A percentile compares a stretch with the other conserved stretches of the same genome.
Evolutionary conservation across 2,797 vertebrate genomes (phyloP).

Genomic region (Sebastes wilsoni): DNA sequence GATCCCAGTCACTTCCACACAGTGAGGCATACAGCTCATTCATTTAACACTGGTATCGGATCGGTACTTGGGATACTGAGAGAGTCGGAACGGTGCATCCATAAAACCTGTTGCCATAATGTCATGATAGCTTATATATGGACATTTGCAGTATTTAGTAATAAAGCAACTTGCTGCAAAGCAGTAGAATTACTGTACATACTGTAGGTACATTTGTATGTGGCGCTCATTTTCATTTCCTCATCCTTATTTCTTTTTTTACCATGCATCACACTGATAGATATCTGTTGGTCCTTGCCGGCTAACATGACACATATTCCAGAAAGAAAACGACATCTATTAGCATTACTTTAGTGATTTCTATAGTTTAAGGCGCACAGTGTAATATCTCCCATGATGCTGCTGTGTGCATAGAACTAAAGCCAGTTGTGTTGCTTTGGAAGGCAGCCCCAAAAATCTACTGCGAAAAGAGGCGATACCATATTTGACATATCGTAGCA

Average conservation of each 20-base stretch:
- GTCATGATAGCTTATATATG: not conserved
- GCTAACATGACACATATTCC: not conserved
- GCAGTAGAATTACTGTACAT: not conserved
- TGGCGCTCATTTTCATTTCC: not conserved
- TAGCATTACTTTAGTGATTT: not conserved
- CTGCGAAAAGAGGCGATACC: not conserved
- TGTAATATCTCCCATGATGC: not conserved
- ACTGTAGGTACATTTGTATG: not conserved
- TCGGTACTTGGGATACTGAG: too few relatives aligned
- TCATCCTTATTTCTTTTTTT: not conserved
- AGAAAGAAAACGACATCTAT: not conserved
- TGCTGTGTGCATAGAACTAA: not conserved
- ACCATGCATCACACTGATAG: not conserved
- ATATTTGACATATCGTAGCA: constrained; percentile 5
- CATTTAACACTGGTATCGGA: too few relatives aligned
- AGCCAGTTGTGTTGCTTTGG: not conserved
- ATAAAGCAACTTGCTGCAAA: not conserved
- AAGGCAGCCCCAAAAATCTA: not conserved
- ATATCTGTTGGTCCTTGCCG: not conserved
- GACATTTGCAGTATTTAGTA: not conserved
- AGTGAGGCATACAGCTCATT: too few relatives aligned
- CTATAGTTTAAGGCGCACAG: not conserved
- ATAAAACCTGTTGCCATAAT: not conserved
- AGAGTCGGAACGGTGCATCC: too few relatives aligned
- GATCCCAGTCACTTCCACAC: too few relatives aligned